Base-by-base conservation (phyloP, 2,113 vertebrate genomes). In the Onychostoma macrolepis region DNA sequence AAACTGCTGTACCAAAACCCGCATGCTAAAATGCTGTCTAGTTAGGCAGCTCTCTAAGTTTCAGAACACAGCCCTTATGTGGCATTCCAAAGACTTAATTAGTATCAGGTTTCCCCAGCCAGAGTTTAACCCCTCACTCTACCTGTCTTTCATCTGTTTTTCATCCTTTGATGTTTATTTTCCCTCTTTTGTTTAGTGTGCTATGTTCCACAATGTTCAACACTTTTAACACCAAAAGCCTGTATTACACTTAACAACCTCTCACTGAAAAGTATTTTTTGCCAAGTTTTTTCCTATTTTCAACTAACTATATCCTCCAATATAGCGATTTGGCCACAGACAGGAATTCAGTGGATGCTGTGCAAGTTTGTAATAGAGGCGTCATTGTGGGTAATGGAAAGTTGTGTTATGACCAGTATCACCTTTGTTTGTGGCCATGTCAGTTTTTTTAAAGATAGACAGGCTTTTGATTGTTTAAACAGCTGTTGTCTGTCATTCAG, bases 21-120 rank as follows among this genome's bases (percentile, higher is more conserved):
- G n/a, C n/a, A n/a, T n/a, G n/a, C n/a, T n/a, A n/a, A 80, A 61
- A 26, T 13, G 24, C 8, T 45, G 80, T 82, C 58, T 82, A 82
- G 58, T 28, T 67, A 82, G 58, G 2, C 4, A 24, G n/a, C 80
- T 45, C 19, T 43, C 38, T 82, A 45, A 2, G 38, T 82, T 63
- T 82, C 26, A 11, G 8, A 2, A 43, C 38, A 12, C 80, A 82
- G 80, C 58, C 80, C 19, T 91, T 87, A 87, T 93, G 91, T 91
- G 90, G 92, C 93, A 94, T 95, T 95, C 94, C 95, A 92, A 36
- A 91, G 92, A 91, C 92, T 93, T 94, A 91, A 95, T 95, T 94
- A 95, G 94, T 94, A 94, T 95, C 95, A 94, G 94, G 94, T 96
- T 96, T 95, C 95, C 92, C 89, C 88, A 72, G 89, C 84, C 92